Percentiles rank a stretch among this genome's conserved stretches.
Conservation (phyloP, 2,797 vertebrate species). For the Platalea minor region DNA sequence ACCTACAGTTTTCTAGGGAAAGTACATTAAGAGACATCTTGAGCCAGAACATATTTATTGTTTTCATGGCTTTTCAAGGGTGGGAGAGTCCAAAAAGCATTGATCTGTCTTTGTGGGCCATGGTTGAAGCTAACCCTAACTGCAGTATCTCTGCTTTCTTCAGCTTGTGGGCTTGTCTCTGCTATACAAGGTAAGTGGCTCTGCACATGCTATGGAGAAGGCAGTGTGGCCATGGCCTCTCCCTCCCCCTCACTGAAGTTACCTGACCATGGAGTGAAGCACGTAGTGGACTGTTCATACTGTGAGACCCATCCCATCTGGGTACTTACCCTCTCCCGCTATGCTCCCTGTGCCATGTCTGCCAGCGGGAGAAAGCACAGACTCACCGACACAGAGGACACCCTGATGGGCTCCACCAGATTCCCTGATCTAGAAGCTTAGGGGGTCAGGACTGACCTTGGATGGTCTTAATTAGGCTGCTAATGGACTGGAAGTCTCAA, state of each 20-base stretch:
- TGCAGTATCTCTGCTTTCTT: neutral
- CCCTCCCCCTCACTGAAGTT: rapidly evolving
- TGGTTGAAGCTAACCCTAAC: neutral
- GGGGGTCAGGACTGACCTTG: neutral
- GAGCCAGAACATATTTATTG: neutral
- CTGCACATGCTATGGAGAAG: neutral
- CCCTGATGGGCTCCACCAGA: neutral
- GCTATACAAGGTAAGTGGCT: neutral
- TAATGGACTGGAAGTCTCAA: neutral
- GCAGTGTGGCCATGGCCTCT: neutral
- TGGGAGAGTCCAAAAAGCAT: neutral
- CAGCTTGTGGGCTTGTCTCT: neutral
- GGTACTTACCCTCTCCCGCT: neutral
- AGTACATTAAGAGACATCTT: neutral
- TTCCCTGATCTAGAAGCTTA: neutral
- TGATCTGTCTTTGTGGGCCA: neutral
- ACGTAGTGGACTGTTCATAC: neutral
- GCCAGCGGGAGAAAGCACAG: neutral
- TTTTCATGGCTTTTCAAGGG: neutral
- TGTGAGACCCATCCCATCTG: rapidly evolving
- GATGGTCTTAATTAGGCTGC: neutral
- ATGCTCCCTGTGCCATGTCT: neutral
- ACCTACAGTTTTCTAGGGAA: neutral
- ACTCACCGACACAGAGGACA: neutral
- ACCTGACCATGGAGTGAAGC: neutral